Evolutionary conservation across 2,113 vertebrate genomes (phyloP), one percentile per base, ranked within the genome.

Genomic region (Poecilia latipinna): DNA sequence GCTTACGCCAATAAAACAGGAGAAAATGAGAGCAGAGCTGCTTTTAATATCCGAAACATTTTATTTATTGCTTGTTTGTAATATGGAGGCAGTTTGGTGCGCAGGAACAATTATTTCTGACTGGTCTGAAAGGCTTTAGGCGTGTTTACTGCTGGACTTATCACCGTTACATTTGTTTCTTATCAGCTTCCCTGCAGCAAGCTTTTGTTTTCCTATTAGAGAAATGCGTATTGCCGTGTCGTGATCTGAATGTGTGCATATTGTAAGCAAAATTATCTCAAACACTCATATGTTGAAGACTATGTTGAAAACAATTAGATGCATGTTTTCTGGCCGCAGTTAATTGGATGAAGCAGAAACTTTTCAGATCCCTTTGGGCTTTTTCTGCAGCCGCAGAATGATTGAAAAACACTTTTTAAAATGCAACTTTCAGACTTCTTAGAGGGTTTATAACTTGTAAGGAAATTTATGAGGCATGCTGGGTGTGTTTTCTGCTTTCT

Each of bases 311-410:
- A 71, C 54, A 35, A 26, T 72, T 64, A n/a, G 29, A 37, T 62
- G 51, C 42, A 68, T 74, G 22, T 44, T 78, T 72, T 62, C 31
- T 37, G n/a, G 2, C 42, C 67, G 19, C 24, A 70, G 54, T 32
- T 74, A 28, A 72, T 72, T 75, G 57, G 64, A 68, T 67, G 3
- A 6, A 57, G 71, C 15, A 54, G 26, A 35, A 78, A 66, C 37
- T 65, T 72, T 33, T 28, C 1, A 4, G 11, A 7, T 28, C 60
- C 70, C 70, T 42, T 13, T 32, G 33, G 78, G 65, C 62, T 65
- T 66, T 57, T 75, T 31, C 32, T 44, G 57, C 60, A 15, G 32
- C 19, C 6, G 13, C 66, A 70, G 31, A 67, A 35, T 57, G 31
- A 65, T 57, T 69, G 22, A 44, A 7, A n/a, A 42, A 26, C n/a